Conservation (phyloP, 2,113 vertebrate genomes). For the Baryphthengus martii region DNA sequence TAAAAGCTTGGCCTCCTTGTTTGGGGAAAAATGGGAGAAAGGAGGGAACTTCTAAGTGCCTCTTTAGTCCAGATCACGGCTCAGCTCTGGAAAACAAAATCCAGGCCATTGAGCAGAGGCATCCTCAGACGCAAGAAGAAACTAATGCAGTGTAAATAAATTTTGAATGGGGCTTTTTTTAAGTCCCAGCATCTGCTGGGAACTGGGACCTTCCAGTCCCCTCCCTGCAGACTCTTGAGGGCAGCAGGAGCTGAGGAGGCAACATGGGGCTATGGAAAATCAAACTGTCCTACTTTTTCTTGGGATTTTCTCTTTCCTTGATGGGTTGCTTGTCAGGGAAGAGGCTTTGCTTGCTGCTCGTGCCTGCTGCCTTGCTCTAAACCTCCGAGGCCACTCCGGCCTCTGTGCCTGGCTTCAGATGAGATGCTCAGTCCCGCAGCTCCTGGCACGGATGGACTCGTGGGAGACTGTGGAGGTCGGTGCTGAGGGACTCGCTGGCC, state of each 20-base stretch:
- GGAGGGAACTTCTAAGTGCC: neutral
- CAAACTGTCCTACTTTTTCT: neutral
- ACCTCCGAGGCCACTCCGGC: neutral
- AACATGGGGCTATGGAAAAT: neutral
- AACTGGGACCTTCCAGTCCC: neutral
- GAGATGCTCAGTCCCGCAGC: neutral
- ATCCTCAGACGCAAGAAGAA: neutral
- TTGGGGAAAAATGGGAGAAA: neutral
- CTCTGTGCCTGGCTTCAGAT: neutral
- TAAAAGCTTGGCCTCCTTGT: neutral
- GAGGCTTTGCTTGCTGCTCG: neutral
- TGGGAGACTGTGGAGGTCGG: neutral
- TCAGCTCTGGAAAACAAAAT: neutral
- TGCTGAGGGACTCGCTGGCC: neutral
- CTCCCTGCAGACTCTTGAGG: neutral
- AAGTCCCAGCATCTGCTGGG: neutral
- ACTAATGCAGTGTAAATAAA: neutral
- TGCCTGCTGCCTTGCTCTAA: neutral
- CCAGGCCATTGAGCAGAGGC: neutral
- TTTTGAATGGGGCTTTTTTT: neutral
- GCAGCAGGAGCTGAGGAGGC: neutral
- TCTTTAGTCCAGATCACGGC: neutral
- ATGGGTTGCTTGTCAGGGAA: neutral
- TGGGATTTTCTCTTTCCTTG: neutral
- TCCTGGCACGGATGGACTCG: rapidly evolving